A percentile compares a stretch with the other conserved stretches of the same genome.
Conservation (phyloP, 1,140 invertebrate species). For the Apis laboriosa region DNA sequence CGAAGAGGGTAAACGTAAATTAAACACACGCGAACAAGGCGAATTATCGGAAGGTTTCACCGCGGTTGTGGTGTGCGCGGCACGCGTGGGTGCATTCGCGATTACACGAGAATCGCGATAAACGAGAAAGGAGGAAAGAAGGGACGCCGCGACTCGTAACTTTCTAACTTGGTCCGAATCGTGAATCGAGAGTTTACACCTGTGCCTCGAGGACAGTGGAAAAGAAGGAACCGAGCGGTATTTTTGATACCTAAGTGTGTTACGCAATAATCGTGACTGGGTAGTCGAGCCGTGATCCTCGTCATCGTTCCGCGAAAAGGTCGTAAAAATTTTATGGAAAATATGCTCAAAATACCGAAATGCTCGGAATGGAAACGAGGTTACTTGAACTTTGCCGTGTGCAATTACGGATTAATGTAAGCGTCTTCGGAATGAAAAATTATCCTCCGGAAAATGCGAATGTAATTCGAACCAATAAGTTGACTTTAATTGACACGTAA, state of each 20-base stretch:
- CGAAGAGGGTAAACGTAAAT: background rate
- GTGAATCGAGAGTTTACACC: constrained; percentile 28
- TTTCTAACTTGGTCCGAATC: constrained; percentile 41
- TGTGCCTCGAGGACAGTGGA: background rate
- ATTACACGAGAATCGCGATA: background rate
- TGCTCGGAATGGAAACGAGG: background rate
- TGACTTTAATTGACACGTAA: too few species aligned
- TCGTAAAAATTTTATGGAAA: constrained; percentile 23
- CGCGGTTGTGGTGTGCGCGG: too few species aligned
- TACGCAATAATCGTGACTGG: constrained; percentile 3
- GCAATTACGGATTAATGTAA: background rate
- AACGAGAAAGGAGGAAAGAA: constrained; percentile 1
- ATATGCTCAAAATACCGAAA: background rate
- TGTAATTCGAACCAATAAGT: too few species aligned
- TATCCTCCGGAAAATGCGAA: too few species aligned
- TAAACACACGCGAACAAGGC: constrained; percentile 25
- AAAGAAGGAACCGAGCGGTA: background rate
- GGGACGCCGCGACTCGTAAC: constrained; percentile 16
- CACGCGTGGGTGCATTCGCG: constrained; percentile 10
- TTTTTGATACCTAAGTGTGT: constrained; percentile 17
- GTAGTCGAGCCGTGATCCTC: constrained; percentile 25
- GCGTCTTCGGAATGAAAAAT: background rate
- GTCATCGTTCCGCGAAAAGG: constrained; percentile 23
- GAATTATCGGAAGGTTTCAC: constrained; percentile 14
- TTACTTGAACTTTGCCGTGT: too few species aligned